Base-by-base conservation (phyloP, 2,113 vertebrate species). In the Boulengeromyrus knoepffleri region DNA sequence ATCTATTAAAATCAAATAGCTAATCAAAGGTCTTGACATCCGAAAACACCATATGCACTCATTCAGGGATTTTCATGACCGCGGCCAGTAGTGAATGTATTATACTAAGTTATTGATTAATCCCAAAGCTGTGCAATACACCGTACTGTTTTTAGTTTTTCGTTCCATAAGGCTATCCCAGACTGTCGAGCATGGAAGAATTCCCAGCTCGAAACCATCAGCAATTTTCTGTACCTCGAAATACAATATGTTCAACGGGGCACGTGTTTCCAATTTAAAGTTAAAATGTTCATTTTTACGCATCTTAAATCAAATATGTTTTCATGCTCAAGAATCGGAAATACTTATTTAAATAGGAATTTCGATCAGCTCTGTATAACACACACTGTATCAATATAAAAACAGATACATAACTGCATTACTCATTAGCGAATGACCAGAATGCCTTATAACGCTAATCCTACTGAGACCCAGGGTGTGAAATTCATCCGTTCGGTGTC, bases 91-190 rank as follows among this genome's bases (percentile, higher is more conserved):
- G 93, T 91, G 91, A 91, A 91, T 93, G 93, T 96, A 93, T 94
- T 21, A 89, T 94, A 93, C 89, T 66, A 92, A 58, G 5, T 89
- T 95, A 95, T 96, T 96, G 96, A 96, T 96, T 95, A 93, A 91
- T 95, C 93, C 95, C 95, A 94, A 94, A 95, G 93, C 94, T 95
- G 93, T 95, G 94, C 95, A 89, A 94, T 94, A 95, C 93, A 95
- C 92, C 77, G 91, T 93, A 94, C 94, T 94, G 93, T 93, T 92
- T 91, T 94, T 94, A 93, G 95, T 89, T 0, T 96, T 93, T 91
- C 74, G 93, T 96, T 96, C 95, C 95, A 92, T 58, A 49, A 80
- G 90, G 89, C 91, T 70, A 89, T 27, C 56, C 88, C 83, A 50
- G 53, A 56, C 88, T 88, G 87, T 89, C 87, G 70, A 80, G 47